phyloP scores from a whole-genome alignment of 2,888 invertebrate species.

The Pristionchus maxplancki region DNA sequence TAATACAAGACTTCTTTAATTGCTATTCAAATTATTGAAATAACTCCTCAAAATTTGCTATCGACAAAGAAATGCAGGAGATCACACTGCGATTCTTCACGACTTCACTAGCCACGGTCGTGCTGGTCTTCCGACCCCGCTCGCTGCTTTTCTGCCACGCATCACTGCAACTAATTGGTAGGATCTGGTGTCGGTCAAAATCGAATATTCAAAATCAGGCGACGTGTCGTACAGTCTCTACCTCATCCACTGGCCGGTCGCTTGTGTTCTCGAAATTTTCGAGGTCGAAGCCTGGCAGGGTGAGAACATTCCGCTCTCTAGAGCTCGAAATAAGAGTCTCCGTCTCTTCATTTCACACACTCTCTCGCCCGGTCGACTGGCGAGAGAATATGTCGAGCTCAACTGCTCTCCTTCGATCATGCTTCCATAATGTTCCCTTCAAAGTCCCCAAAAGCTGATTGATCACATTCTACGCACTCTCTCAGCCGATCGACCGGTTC shows the following conservation, averaged over 20 bases:
- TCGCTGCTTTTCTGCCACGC: background rate
- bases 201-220: background rate
- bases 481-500: no score
- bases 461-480: no score
- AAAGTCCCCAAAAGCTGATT: no score
- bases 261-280: background rate
- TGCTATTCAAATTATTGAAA: no score
- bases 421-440: no score
- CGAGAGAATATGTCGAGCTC: no score
- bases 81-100: background rate
- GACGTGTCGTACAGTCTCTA: background rate
- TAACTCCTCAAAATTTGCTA: no score
- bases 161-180: background rate
- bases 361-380: no score
- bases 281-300: background rate
- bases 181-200: background rate
- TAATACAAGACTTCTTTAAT: background rate
- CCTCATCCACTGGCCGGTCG: slow-evolving; percentile 24
- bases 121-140: background rate
- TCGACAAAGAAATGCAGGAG: background rate
- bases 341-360: no score
- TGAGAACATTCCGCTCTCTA: background rate
- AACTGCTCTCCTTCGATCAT: no score
- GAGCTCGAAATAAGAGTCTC: background rate
- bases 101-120: background rate